Evolutionary conservation across 2,797 vertebrate genomes (phyloP).

Genomic region (Brachyalestes nurse): DNA sequence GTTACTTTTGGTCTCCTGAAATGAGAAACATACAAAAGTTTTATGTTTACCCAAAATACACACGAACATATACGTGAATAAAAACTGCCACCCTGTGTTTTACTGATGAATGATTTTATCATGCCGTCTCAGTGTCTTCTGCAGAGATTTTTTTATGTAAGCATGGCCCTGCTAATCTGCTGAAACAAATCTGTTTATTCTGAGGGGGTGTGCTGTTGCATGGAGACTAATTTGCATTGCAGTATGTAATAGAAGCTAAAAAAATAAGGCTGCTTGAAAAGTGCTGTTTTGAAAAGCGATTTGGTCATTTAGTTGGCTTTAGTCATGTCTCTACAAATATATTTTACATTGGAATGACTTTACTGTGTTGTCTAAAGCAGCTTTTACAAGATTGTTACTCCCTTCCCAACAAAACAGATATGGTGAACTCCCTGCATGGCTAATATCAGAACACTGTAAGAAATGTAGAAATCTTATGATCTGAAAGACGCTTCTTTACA

Average conservation of each 20-base stretch:
- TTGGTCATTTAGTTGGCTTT: background rate
- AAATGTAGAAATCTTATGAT: no score
- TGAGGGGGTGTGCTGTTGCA: background rate
- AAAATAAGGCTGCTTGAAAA: background rate
- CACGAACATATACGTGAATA: no score
- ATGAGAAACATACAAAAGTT: background rate
- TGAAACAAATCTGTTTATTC: background rate
- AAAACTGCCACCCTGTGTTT: no score
- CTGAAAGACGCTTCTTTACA: no score
- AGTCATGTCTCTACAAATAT: background rate
- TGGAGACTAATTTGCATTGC: background rate
- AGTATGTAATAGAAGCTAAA: background rate
- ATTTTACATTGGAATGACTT: background rate
- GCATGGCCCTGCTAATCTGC: background rate
- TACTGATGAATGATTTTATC: no score
- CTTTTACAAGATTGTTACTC: no score
- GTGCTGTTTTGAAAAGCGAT: background rate
- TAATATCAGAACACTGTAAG: no score
- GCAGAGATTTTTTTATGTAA: background rate
- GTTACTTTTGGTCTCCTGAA: background rate
- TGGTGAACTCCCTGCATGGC: no score
- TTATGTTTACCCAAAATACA: no score
- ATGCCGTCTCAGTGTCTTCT: no score
- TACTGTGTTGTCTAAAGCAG: no score
- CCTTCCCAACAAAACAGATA: no score